Percentiles rank a stretch among this genome's conserved stretches.
phyloP scores from a whole-genome alignment of 2,113 vertebrate genomes.

The Cryptotis parvus region DNA sequence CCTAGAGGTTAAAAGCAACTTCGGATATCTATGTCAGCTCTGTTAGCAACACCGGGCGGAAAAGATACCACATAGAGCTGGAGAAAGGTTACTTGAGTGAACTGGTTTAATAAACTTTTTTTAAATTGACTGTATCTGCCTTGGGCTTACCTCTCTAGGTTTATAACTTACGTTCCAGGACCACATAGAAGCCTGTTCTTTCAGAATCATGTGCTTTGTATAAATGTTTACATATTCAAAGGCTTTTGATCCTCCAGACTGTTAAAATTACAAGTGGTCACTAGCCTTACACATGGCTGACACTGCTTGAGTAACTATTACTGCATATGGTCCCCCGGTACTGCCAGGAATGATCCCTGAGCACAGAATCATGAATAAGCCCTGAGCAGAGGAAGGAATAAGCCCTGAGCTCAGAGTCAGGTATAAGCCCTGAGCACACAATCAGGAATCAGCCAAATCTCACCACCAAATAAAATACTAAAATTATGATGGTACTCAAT shows the following conservation, averaged over 20 bases:
- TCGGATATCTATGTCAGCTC: background rate
- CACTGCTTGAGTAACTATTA: too few relatives aligned
- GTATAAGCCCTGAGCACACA: too few relatives aligned
- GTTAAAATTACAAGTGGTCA: background rate
- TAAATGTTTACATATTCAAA: conserved; percentile 9
- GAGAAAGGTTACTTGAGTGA: background rate
- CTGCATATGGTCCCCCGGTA: too few relatives aligned
- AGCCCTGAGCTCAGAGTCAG: too few relatives aligned
- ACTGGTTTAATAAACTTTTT: background rate
- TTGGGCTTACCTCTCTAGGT: background rate
- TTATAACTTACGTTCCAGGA: background rate
- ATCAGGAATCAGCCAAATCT: too few relatives aligned
- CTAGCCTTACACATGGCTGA: background rate
- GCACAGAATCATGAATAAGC: too few relatives aligned
- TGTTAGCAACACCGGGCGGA: background rate
- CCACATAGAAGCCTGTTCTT: background rate
- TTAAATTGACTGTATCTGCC: background rate
- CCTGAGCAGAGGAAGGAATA: too few relatives aligned
- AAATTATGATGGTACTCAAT: too few relatives aligned
- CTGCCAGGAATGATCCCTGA: too few relatives aligned
- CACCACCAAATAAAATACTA: too few relatives aligned
- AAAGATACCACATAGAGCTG: background rate
- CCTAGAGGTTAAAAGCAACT: background rate
- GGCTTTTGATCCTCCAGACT: background rate
- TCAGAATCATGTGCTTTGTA: background rate